phyloP scores from a whole-genome alignment of 2,888 invertebrate species.

The Protodeltote pygarga region DNA sequence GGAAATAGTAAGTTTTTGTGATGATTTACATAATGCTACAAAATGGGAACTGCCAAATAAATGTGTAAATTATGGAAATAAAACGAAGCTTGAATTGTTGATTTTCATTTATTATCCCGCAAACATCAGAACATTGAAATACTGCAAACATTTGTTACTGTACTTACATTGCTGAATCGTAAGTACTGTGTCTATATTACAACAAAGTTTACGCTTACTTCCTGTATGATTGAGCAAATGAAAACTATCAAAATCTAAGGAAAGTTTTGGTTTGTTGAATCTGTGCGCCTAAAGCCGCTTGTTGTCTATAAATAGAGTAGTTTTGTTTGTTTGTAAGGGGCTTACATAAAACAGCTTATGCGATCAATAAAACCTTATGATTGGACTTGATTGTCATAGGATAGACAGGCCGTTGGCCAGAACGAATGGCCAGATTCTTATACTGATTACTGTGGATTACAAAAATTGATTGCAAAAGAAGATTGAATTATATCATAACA shows the following conservation, averaged over 20 bases:
- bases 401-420: too few relatives aligned
- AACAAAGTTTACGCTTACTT: constrained; percentile 31
- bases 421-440: too few relatives aligned
- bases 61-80: constrained; percentile 73
- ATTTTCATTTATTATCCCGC: constrained; percentile 4
- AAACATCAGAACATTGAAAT: not conserved
- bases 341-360: too few relatives aligned
- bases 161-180: too few relatives aligned
- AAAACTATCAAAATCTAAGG: constrained; percentile 33
- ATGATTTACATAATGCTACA: constrained; percentile 64
- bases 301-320: constrained; percentile 12
- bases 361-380: too few relatives aligned
- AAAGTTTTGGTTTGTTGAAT: constrained; percentile 24
- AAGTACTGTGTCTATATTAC: too few relatives aligned
- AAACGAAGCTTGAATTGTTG: constrained; percentile 66
- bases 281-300: not conserved
- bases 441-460: too few relatives aligned
- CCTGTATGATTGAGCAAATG: constrained; percentile 15
- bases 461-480: too few relatives aligned
- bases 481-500: too few relatives aligned
- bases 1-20: constrained; percentile 60
- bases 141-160: too few relatives aligned
- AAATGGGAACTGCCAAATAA: constrained; percentile 76
- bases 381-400: too few relatives aligned
- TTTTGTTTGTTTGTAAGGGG: constrained; percentile 8